A percentile compares a stretch with the other conserved stretches of the same genome.
These are phyloP conservation scores for Battus philenor DNA, from an alignment of 1,140 invertebrate genomes.

Conservation along the genomic window DNA sequence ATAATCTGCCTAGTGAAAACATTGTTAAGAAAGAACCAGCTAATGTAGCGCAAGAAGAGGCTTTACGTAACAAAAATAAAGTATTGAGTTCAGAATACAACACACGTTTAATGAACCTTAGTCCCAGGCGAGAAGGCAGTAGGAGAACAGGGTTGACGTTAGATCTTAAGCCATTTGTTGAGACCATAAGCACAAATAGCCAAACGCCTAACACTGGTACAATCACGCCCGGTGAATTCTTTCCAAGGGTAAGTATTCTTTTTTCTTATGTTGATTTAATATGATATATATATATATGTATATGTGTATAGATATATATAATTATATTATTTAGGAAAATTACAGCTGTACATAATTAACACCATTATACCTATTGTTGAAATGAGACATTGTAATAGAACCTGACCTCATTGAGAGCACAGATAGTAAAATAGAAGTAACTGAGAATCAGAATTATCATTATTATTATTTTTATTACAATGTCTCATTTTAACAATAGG, in stretches of 20 bases:
- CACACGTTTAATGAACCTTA: conserved; percentile 6
- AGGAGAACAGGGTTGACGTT: conserved; percentile 54
- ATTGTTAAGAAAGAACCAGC: conserved; percentile 32
- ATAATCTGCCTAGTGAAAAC: conserved; percentile 40
- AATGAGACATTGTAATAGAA: too few relatives aligned
- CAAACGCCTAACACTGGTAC: conserved; percentile 41
- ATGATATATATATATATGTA: too few relatives aligned
- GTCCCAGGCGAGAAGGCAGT: conserved; percentile 26
- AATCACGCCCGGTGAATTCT: conserved; percentile 60
- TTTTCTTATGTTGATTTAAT: too few relatives aligned
- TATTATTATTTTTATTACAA: too few relatives aligned
- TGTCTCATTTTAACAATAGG: too few relatives aligned
- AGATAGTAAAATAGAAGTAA: too few relatives aligned
- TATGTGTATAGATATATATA: too few relatives aligned
- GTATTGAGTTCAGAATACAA: conserved; percentile 44
- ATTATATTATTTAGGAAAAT: too few relatives aligned
- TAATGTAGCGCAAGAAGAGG: conserved; percentile 53
- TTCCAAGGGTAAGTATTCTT: conserved; percentile 51
- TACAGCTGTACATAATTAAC: too few relatives aligned
- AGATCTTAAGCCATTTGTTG: conserved; percentile 60
- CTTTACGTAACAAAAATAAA: conserved; percentile 40
- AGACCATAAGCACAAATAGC: conserved; percentile 19
- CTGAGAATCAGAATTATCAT: too few relatives aligned
- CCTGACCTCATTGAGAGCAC: too few relatives aligned
- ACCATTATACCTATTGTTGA: too few relatives aligned